A percentile compares a stretch with the other conserved stretches of the same genome.
These are phyloP conservation scores for Pseudochirops corinnae DNA, from an alignment of 2,797 vertebrate genomes.

Conservation along the genomic window DNA sequence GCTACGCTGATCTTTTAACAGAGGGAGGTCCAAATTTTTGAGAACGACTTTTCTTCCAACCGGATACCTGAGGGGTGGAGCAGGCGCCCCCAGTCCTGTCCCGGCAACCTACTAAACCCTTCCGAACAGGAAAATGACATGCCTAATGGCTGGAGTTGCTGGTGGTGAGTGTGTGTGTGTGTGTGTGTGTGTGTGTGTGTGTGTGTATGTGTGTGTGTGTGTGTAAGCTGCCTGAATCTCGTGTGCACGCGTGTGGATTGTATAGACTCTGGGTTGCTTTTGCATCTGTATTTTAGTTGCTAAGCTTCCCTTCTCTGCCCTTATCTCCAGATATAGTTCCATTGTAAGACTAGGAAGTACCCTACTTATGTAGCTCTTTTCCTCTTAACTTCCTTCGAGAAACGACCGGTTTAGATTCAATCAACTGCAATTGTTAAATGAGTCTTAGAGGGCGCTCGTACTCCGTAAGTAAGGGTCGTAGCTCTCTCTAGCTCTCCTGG, in stretches of 20 bases:
- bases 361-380: not conserved
- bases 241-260: slow-evolving; percentile 11
- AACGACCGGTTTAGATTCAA: not conserved
- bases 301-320: slow-evolving; percentile 70
- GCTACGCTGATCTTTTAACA: slow-evolving; percentile 73
- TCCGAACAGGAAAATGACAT: slow-evolving; percentile 85
- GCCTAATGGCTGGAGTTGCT: slow-evolving; percentile 38
- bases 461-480: slow-evolving; percentile 36
- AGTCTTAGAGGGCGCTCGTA: slow-evolving; percentile 74
- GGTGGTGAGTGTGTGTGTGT: not conserved
- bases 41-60: slow-evolving; percentile 81
- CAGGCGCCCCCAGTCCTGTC: slow-evolving; percentile 82
- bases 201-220: no score
- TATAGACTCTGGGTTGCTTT: slow-evolving; percentile 41
- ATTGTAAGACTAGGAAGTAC: slow-evolving; percentile 35
- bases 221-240: not conserved
- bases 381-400: not conserved
- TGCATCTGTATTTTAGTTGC: slow-evolving; percentile 50
- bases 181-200: not conserved
- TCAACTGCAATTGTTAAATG: not conserved
- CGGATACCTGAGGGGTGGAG: slow-evolving; percentile 84
- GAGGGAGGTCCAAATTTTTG: slow-evolving; percentile 72
- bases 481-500: not conserved
- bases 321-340: slow-evolving; percentile 45
- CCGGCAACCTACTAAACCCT: slow-evolving; percentile 83